These are phyloP conservation scores for Chaetodon trifascialis DNA, from an alignment of 2,113 vertebrate genomes.

Conservation along the genomic window DNA sequence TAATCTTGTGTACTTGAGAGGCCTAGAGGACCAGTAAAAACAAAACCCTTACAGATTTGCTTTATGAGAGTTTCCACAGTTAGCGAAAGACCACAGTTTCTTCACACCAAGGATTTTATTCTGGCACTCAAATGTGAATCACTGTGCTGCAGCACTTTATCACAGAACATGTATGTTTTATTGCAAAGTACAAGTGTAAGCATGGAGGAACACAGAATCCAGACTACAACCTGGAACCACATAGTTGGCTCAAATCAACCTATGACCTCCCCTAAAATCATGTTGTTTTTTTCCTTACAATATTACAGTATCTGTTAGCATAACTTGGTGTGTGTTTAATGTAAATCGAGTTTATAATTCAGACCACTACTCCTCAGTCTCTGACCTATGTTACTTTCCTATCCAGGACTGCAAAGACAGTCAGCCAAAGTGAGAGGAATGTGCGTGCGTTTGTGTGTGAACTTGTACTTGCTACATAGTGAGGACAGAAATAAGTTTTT, in stretches of 20 bases:
- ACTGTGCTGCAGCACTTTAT: not conserved
- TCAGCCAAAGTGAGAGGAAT: no score
- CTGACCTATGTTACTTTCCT: conserved; percentile 31
- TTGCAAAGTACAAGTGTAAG: not conserved
- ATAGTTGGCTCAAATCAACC: conserved; percentile 12
- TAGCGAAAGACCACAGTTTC: conserved; percentile 4
- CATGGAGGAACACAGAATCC: not conserved
- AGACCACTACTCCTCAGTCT: conserved; percentile 28
- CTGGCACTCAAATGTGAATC: conserved; percentile 19
- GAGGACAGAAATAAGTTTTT: no score
- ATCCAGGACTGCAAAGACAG: no score
- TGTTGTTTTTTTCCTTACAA: conserved; percentile 8
- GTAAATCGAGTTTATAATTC: conserved; percentile 36
- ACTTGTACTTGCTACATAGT: no score
- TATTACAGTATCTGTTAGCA: no score
- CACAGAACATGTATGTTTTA: not conserved
- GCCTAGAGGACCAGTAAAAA: conserved; percentile 50
- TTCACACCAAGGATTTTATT: conserved; percentile 25
- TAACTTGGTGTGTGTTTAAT: no score
- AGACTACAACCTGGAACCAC: not conserved
- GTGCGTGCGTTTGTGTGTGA: no score
- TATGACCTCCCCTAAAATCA: conserved; percentile 6
- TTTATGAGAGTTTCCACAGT: conserved; percentile 69
- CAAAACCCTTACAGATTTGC: conserved; percentile 46
- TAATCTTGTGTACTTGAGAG: conserved; percentile 46